phyloP scores from a whole-genome alignment of 92 coral and sea anemone genomes.

The Paramuricea clavata region DNA sequence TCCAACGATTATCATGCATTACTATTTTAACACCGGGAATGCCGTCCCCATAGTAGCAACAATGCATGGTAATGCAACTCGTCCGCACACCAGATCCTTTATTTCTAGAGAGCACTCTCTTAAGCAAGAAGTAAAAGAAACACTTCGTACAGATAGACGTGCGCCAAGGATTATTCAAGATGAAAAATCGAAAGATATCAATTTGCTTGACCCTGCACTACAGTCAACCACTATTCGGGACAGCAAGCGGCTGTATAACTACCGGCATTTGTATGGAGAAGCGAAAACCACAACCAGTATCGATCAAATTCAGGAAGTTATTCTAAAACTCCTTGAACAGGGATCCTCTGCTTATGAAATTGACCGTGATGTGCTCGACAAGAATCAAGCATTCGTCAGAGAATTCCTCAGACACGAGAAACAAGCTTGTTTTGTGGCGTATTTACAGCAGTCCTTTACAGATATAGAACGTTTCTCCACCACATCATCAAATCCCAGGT shows the following conservation, averaged over 20 bases:
- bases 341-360: not conserved
- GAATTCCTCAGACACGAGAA: constrained; percentile 63
- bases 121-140: constrained; percentile 42
- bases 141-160: constrained; percentile 29
- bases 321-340: constrained; percentile 60
- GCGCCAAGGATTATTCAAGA: constrained; percentile 59
- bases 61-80: constrained; percentile 53
- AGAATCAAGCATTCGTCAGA: constrained; percentile 61
- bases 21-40: constrained; percentile 56
- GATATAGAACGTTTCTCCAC: constrained; percentile 57
- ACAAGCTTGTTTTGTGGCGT: constrained; percentile 56
- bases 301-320: constrained; percentile 52
- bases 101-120: constrained; percentile 44
- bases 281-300: constrained; percentile 27
- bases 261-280: constrained; percentile 54
- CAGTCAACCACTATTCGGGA: constrained; percentile 49
- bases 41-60: constrained; percentile 55
- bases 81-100: constrained; percentile 14
- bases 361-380: constrained; percentile 37
- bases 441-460: constrained; percentile 40
- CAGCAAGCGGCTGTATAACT: constrained; percentile 49
- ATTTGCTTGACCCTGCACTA: constrained; percentile 36
- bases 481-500: constrained; percentile 40
- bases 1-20: constrained; percentile 38
- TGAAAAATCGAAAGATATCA: constrained; percentile 41